Evolutionary conservation across 1,140 invertebrate genomes (phyloP).

Genomic region (Pseudomyrmex sp.): DNA sequence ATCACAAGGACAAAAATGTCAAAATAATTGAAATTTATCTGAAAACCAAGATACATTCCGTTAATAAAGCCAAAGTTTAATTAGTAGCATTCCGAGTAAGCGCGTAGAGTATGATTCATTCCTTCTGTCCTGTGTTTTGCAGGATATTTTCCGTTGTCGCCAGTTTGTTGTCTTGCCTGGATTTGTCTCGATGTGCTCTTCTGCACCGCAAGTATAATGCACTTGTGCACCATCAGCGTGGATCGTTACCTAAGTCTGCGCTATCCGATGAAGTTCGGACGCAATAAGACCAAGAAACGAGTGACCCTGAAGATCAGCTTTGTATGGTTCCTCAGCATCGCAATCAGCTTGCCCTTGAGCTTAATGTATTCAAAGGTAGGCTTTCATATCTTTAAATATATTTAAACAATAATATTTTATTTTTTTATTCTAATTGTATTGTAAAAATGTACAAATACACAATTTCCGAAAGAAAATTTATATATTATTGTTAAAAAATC

Average conservation of each 20-base stretch:
- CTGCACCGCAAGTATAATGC: slow-evolving; percentile 98
- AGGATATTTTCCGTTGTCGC: slow-evolving; percentile 93
- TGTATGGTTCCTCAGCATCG: slow-evolving; percentile 95
- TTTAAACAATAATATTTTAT: too few species aligned
- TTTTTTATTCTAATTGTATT: too few species aligned
- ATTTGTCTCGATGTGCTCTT: slow-evolving; percentile 97
- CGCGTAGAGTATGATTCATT: neutral
- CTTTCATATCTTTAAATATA: too few species aligned
- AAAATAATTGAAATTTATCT: slow-evolving; percentile 46
- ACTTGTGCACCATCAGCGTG: slow-evolving; percentile 97
- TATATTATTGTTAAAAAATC: too few species aligned
- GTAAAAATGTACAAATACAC: too few species aligned
- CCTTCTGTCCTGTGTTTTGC: slow-evolving; percentile 78
- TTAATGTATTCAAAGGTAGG: slow-evolving; percentile 94
- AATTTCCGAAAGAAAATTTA: too few species aligned
- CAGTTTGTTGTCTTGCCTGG: slow-evolving; percentile 94
- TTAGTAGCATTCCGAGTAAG: slow-evolving; percentile 29
- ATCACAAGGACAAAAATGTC: slow-evolving; percentile 13
- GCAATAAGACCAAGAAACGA: slow-evolving; percentile 94
- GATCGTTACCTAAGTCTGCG: slow-evolving; percentile 94
- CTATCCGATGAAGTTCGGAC: slow-evolving; percentile 95
- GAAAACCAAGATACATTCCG: slow-evolving; percentile 9
- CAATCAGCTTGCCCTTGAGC: slow-evolving; percentile 94
- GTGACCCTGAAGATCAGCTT: slow-evolving; percentile 96
- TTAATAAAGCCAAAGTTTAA: slow-evolving; percentile 44